Evolutionary conservation across 2,888 invertebrate species (phyloP).

Genomic region (Pemphredon lugubris): DNA sequence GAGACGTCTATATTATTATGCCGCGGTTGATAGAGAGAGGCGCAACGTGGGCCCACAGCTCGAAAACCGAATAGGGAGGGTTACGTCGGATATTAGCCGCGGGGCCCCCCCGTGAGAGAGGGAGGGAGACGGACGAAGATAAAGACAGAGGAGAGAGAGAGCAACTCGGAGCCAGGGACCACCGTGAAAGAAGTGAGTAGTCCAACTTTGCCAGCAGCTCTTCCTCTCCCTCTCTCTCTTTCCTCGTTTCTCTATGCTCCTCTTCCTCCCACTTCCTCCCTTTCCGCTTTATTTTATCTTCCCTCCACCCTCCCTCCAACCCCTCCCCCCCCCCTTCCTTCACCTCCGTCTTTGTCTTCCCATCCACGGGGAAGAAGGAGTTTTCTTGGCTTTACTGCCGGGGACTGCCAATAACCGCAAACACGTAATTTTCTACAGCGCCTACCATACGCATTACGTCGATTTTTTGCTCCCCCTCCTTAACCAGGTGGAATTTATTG

Average conservation of each 20-base stretch:
- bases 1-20: constrained; percentile 80
- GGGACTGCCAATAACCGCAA: constrained; percentile 77
- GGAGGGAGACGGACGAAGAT: constrained; percentile 66
- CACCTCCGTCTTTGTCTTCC: constrained; percentile 26
- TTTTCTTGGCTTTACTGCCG: constrained; percentile 70
- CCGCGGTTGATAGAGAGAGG: constrained; percentile 50
- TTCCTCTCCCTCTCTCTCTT: constrained; percentile 62
- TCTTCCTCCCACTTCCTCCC: constrained; percentile 13
- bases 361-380: constrained; percentile 36
- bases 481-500: constrained; percentile 73
- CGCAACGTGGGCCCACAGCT: constrained; percentile 57
- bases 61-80: constrained; percentile 57
- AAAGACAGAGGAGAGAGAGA: constrained; percentile 71
- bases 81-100: constrained; percentile 70
- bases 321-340: constrained; percentile 25
- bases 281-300: not conserved
- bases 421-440: constrained; percentile 77
- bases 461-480: constrained; percentile 47
- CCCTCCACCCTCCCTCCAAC: not conserved
- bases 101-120: constrained; percentile 64
- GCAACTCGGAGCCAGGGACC: constrained; percentile 74
- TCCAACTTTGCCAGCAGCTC: constrained; percentile 66
- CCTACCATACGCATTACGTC: constrained; percentile 67
- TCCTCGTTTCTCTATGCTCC: constrained; percentile 30
- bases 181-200: constrained; percentile 77